These are phyloP conservation scores for Darevskia mixta DNA, from an alignment of 2,797 vertebrate genomes.

Conservation along the genomic window DNA sequence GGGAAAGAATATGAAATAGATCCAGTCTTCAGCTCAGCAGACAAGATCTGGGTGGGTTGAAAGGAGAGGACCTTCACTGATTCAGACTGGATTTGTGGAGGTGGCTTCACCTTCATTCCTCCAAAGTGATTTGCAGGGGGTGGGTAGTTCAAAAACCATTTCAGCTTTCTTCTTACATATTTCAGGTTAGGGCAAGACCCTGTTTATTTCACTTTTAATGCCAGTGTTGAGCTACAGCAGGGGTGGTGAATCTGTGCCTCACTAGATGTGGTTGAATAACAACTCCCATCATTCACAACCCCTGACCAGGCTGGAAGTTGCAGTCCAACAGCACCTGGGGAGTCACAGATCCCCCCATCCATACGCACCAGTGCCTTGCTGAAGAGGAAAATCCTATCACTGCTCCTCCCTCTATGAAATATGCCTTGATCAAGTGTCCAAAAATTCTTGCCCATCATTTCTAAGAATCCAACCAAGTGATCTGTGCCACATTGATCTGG, in stretches of 20 bases:
- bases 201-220: neutral
- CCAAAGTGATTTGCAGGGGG: neutral
- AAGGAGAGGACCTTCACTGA: neutral
- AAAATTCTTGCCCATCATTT: neutral
- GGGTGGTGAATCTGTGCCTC: too few relatives aligned
- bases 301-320: too few relatives aligned
- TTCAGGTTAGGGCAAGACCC: neutral
- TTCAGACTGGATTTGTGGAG: neutral
- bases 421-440: neutral
- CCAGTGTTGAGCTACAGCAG: neutral
- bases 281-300: too few relatives aligned
- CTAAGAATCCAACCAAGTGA: neutral
- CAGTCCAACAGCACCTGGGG: too few relatives aligned
- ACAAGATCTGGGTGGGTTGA: neutral
- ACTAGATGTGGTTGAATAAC: too few relatives aligned
- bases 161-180: neutral
- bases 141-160: neutral
- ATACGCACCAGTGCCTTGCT: neutral
- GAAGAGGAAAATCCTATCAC: too few relatives aligned
- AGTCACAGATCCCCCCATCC: too few relatives aligned
- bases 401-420: neutral
- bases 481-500: neutral
- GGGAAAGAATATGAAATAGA: neutral
- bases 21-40: neutral
- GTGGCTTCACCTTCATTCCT: neutral